Conservation (phyloP, 1,140 invertebrate genomes). For the Drosophila takahashii region DNA sequence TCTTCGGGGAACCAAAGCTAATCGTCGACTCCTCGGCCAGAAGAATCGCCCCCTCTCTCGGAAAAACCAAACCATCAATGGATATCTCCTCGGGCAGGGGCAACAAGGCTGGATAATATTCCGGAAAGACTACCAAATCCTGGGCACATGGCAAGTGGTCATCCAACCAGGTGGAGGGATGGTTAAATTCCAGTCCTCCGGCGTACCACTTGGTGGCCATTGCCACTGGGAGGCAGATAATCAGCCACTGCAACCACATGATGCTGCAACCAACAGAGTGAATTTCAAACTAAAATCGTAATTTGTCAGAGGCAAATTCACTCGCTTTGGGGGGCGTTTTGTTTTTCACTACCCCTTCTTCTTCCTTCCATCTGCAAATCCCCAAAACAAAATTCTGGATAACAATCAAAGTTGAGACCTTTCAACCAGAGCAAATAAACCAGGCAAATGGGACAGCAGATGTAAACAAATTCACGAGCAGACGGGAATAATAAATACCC, state of each 20-base stretch:
- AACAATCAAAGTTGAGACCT: conserved; percentile 15
- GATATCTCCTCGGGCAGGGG: conserved; percentile 58
- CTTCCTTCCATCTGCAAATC: too few species aligned
- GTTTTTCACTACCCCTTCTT: neutral
- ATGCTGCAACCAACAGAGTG: neutral
- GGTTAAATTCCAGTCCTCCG: conserved; percentile 47
- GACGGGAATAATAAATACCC: neutral
- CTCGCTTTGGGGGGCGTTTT: conserved; percentile 53
- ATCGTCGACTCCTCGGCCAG: conserved; percentile 66
- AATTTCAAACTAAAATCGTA: conserved; percentile 23
- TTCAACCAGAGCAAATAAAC: conserved; percentile 18
- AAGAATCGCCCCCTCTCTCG: conserved; percentile 65
- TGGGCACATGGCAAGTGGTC: conserved; percentile 61
- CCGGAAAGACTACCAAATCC: conserved; percentile 69
- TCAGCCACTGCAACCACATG: conserved; percentile 36
- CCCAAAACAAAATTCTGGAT: conserved; percentile 8
- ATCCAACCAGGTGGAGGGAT: conserved; percentile 57
- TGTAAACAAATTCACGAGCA: conserved; percentile 21
- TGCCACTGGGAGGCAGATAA: conserved; percentile 16
- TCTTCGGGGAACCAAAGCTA: conserved; percentile 23
- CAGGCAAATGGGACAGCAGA: conserved; percentile 12
- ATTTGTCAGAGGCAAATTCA: neutral
- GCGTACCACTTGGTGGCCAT: conserved; percentile 58
- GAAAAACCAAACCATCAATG: conserved; percentile 61
- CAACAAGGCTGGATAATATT: conserved; percentile 63